A percentile compares a stretch with the other conserved stretches of the same genome.
These are phyloP conservation scores for Therioaphis trifolii DNA, from an alignment of 2,888 invertebrate genomes.

Conservation along the genomic window DNA sequence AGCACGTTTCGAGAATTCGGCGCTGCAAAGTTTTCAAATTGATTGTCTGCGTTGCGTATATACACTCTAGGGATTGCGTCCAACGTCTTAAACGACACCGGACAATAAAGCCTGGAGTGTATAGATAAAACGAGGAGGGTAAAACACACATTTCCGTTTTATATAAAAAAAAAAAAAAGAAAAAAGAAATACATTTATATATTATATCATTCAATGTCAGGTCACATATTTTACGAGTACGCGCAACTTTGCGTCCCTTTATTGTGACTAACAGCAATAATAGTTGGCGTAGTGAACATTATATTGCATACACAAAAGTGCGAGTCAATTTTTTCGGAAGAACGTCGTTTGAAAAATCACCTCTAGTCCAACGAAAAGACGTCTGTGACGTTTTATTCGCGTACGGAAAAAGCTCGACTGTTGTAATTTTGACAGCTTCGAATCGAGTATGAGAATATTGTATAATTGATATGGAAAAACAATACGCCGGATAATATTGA, in stretches of 20 bases:
- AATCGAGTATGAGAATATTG: background rate
- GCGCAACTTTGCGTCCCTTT: background rate
- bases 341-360: constrained; percentile 21
- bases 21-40: constrained; percentile 37
- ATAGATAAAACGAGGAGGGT: constrained; percentile 8
- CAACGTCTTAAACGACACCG: constrained; percentile 22
- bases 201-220: constrained; percentile 30
- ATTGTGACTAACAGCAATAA: background rate
- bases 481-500: constrained; percentile 22
- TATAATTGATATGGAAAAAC: background rate
- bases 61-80: constrained; percentile 16
- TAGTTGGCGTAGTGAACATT: too few species aligned
- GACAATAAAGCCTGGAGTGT: constrained; percentile 17
- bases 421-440: constrained; percentile 10
- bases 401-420: background rate
- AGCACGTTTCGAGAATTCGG: background rate
- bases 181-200: too few species aligned
- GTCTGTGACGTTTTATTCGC: constrained; percentile 2
- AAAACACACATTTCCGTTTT: constrained; percentile 33
- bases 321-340: background rate
- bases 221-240: background rate
- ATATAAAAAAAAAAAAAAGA: constrained; percentile 8
- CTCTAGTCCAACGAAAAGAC: constrained; percentile 3
- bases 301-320: too few species aligned
- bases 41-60: background rate